Evolutionary conservation across 2,888 invertebrate species (phyloP).

Genomic region (Octonoba sinensis): DNA sequence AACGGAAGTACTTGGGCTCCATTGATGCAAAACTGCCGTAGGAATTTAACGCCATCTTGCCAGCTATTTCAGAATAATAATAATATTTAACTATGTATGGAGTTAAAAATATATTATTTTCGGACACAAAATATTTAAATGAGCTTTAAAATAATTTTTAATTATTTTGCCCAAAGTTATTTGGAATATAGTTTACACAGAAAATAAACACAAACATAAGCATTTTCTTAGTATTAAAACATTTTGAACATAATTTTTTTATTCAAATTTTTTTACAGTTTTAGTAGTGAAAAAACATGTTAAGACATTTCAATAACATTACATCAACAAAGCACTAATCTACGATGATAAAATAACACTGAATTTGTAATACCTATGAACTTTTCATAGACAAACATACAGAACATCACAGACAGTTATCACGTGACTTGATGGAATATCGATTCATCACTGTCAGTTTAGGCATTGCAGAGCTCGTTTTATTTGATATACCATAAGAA

Average conservation of each 20-base stretch:
- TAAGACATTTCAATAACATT: constrained; percentile 42
- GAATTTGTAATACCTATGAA: constrained; percentile 46
- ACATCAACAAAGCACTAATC: constrained; percentile 58
- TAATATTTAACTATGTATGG: too few relatives aligned
- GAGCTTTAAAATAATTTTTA: too few relatives aligned
- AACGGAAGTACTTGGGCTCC: too few relatives aligned
- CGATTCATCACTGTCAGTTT: constrained; percentile 50
- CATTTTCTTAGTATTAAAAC: too few relatives aligned
- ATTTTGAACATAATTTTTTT: constrained; percentile 17
- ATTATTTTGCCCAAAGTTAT: too few relatives aligned
- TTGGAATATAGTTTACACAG: too few relatives aligned
- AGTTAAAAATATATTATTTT: too few relatives aligned
- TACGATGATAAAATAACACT: constrained; percentile 61
- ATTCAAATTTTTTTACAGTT: constrained; percentile 55
- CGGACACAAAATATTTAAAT: too few relatives aligned
- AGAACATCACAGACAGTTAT: constrained; percentile 62
- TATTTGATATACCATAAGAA: not conserved
- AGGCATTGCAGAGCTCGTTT: constrained; percentile 37
- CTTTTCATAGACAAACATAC: constrained; percentile 50
- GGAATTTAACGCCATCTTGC: too few relatives aligned
- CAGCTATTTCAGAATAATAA: too few relatives aligned
- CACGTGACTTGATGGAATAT: constrained; percentile 53
- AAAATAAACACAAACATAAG: too few relatives aligned
- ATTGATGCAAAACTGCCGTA: too few relatives aligned
- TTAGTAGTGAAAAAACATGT: constrained; percentile 40